Conservation (phyloP, 30 jellyfish, hydroid and myxozoan species). For the Aurelia aurita region DNA sequence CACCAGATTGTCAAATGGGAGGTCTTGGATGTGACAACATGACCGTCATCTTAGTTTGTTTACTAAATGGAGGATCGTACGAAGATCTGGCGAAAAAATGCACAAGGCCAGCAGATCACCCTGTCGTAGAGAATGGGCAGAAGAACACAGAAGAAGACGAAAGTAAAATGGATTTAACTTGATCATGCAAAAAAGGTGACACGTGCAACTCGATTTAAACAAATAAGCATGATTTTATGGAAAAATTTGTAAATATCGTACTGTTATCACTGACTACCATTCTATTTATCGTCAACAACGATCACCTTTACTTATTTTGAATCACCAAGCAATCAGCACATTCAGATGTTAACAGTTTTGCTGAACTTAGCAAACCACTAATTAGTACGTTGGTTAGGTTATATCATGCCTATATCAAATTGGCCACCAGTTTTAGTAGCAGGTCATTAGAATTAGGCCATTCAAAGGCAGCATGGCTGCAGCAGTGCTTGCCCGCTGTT, state of each 20-base stretch:
- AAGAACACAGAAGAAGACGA: slow-evolving; percentile 16
- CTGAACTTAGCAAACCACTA: too few relatives aligned
- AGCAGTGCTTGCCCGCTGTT: too few relatives aligned
- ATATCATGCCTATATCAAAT: too few relatives aligned
- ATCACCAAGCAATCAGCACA: too few relatives aligned
- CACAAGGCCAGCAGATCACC: slow-evolving; percentile 63
- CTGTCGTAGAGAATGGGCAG: slow-evolving; percentile 6
- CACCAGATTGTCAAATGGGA: slow-evolving; percentile 99
- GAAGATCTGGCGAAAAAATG: slow-evolving; percentile 90
- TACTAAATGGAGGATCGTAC: slow-evolving; percentile 77
- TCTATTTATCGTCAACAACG: slow-evolving; percentile 8
- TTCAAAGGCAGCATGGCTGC: too few relatives aligned
- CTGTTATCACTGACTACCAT: not conserved
- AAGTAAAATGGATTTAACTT: slow-evolving; percentile 27
- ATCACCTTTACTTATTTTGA: not conserved
- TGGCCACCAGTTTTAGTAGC: too few relatives aligned
- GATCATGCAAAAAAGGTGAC: not conserved
- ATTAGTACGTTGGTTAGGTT: too few relatives aligned
- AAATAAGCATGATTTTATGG: slow-evolving; percentile 3
- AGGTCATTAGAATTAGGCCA: too few relatives aligned
- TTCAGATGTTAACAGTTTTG: too few relatives aligned
- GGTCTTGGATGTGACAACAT: slow-evolving; percentile 98
- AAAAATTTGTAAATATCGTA: slow-evolving; percentile 31
- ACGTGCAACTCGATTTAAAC: not conserved
- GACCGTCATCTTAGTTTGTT: slow-evolving; percentile 89